Evolutionary conservation across 2,888 invertebrate genomes (phyloP), one percentile per base, ranked within the genome.

Genomic region (Drosophila sordidula): DNA sequence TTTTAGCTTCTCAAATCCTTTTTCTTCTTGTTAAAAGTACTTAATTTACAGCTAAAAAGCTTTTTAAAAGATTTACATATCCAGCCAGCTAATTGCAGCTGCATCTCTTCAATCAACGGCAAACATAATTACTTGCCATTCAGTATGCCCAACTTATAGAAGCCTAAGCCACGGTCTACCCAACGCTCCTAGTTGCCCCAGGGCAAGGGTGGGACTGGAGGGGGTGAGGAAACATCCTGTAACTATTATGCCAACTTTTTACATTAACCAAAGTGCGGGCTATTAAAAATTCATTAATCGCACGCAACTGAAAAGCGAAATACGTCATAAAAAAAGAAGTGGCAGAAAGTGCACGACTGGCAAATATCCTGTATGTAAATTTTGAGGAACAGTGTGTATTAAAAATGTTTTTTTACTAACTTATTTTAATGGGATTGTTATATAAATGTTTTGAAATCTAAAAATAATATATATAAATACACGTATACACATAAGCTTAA

Each of bases 201-300:
- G 11, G 12, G 44, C 4, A 4, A 8, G 12, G 4, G 22, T 0
- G 4, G n/a, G 3, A n/a, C 0, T 4, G 16, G n/a, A 3, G 14
- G 32, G 1, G 6, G 12, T 22, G 14, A n/a, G 9, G 14, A 44
- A 34, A 44, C 52, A 6, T 50, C 39, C 46, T 29, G 39, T 45
- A 52, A 75, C 75, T 61, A 78, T 83, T 81, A 80, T 78, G 67
- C 57, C 62, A 78, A 83, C 80, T 83, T 83, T 83, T 85, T 82
- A 83, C 83, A 83, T 83, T 83, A 83, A 83, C 82, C 88, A 80
- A 83, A 83, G 83, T 87, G 75, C 80, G 70, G 77, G 65, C 86
- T 87, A 83, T 83, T 83, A 83, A 83, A 83, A 83, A 83, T 83
- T 87, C 83, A 83, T 83, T 83, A 83, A 83, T 83, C 88, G 83